Base-by-base conservation (phyloP, 2,113 vertebrate genomes). In the Oryzias melastigma region DNA sequence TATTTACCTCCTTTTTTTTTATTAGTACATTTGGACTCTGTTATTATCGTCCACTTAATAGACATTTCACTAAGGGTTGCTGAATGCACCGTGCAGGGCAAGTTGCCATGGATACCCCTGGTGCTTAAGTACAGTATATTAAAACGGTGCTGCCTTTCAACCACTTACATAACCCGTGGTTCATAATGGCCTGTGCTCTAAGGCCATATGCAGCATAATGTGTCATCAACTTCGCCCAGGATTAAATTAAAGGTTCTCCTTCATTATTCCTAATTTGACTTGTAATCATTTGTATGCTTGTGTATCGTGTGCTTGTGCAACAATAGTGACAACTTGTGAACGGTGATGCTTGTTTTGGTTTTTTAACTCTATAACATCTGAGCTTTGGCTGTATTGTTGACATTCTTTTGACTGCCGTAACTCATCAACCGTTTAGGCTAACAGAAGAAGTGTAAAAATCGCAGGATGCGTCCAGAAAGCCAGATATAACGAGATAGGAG, bases 61-160 rank as follows among this genome's bases (percentile, higher is more conserved):
- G 81, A 86, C 85, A 89, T 90, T 92, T 91, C 90, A 92, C 92
- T 90, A 91, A 86, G 84, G 84, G 78, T 81, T 83, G 82, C 80
- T 83, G 80, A 87, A 85, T 85, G 86, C 87, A 75, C 44, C 41
- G 86, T 77, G 62, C 81, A 80, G 68, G 80, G 77, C 80, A 89
- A 76, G 91, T 93, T 93, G 86, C 90, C 90, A 91, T 93, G 90
- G 92, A 90, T 90, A 92, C 90, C 69, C 35, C 75, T n/a, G 46
- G 80, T 71, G 79, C 87, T 90, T 89, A 91, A 90, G 88, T 89
- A 85, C 84, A 88, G 88, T 88, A 84, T 84, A 89, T 91, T 89
- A 85, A 86, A 85, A 88, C 71, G 80, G 78, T 86, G 77, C 85
- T 85, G 83, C 84, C 86, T 87, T 83, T 68, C 66, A 81, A 81